These are phyloP conservation scores for Drosophila robusta DNA, from an alignment of 2,888 invertebrate species.

Conservation along the genomic window DNA sequence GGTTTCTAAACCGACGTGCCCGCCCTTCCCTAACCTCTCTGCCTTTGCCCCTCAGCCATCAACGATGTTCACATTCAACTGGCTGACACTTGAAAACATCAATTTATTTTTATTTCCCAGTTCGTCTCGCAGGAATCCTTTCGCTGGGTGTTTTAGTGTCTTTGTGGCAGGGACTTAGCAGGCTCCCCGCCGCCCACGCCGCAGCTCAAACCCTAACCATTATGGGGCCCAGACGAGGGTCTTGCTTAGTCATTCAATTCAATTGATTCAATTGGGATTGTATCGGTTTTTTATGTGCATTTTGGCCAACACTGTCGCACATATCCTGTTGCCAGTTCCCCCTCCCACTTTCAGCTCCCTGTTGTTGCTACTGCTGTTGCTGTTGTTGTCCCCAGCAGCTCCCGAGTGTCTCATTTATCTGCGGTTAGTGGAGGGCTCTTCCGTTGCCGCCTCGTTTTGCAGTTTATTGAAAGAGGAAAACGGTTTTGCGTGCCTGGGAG, in stretches of 20 bases:
- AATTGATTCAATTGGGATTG: constrained; percentile 81
- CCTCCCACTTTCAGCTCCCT: neutral
- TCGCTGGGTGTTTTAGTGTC: constrained; percentile 54
- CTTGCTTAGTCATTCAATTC: constrained; percentile 78
- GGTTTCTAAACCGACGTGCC: neutral
- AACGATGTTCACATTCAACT: constrained; percentile 39
- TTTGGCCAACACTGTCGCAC: constrained; percentile 67
- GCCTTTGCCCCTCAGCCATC: constrained; percentile 5
- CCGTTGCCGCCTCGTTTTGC: constrained; percentile 41
- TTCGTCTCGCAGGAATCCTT: constrained; percentile 55
- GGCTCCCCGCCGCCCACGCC: neutral
- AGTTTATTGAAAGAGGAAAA: constrained; percentile 60
- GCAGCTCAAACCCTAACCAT: constrained; percentile 33
- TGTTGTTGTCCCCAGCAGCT: constrained; percentile 41
- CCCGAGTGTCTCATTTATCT: constrained; percentile 79
- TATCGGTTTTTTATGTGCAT: constrained; percentile 78
- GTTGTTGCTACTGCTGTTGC: constrained; percentile 26
- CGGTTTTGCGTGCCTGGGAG: constrained; percentile 46
- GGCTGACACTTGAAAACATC: constrained; percentile 77
- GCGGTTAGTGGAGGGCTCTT: constrained; percentile 55
- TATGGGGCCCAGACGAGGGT: constrained; percentile 26
- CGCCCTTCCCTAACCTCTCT: neutral
- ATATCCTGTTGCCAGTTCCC: constrained; percentile 34
- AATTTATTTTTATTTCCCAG: constrained; percentile 75
- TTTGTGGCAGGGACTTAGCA: constrained; percentile 16